A percentile compares a stretch with the other conserved stretches of the same genome.
These are phyloP conservation scores for Nipponacmea schrenckii DNA, from an alignment of 2,888 invertebrate genomes.

Conservation along the genomic window DNA sequence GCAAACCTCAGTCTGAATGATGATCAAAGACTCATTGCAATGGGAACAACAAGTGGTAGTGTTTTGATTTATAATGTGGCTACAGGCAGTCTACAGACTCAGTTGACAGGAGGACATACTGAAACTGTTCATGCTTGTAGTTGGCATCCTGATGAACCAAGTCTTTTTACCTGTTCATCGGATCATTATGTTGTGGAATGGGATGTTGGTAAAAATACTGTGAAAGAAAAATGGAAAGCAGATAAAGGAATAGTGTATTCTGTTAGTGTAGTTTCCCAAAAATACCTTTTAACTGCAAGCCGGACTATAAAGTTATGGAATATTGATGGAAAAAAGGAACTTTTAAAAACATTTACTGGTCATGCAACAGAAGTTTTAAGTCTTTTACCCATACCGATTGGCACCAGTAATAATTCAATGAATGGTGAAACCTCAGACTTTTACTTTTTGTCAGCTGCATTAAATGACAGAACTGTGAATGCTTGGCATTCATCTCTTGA, in stretches of 20 bases:
- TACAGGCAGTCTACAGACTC: conserved; percentile 75
- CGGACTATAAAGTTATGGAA: conserved; percentile 76
- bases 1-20: conserved; percentile 48
- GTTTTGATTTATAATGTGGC: conserved; percentile 79
- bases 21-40: conserved; percentile 71
- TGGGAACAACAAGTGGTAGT: conserved; percentile 80
- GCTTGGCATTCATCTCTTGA: conserved; percentile 45
- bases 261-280: conserved; percentile 73
- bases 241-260: conserved; percentile 70
- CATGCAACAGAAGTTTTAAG: conserved; percentile 64
- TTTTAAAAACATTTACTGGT: conserved; percentile 62
- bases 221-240: conserved; percentile 76
- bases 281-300: conserved; percentile 66
- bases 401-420: conserved; percentile 10
- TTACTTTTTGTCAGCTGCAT: conserved; percentile 63
- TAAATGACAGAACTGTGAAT: conserved; percentile 62
- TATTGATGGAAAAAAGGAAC: conserved; percentile 67
- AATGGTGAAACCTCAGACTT: conserved; percentile 37
- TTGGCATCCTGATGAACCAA: conserved; percentile 71
- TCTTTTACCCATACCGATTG: conserved; percentile 45
- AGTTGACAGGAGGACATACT: conserved; percentile 71
- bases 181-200: conserved; percentile 70
- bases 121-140: conserved; percentile 73
- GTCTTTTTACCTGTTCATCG: conserved; percentile 73
- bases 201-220: conserved; percentile 62